Percentiles rank a stretch among this genome's conserved stretches.
These are phyloP conservation scores for Xenopus petersii DNA, from an alignment of 2,797 vertebrate species.

Conservation along the genomic window DNA sequence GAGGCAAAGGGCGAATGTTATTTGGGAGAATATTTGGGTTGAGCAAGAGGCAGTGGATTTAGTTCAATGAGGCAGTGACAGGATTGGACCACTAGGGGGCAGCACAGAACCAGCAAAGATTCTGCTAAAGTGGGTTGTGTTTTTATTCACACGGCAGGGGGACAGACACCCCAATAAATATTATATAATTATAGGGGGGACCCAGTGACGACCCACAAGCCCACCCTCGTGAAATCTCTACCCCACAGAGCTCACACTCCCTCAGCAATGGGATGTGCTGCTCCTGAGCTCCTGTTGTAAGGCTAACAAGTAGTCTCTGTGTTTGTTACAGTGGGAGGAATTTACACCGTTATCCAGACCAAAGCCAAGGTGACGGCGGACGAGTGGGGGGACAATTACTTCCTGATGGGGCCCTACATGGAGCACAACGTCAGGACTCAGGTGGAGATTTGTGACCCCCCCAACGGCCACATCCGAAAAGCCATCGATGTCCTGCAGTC, in stretches of 20 bases:
- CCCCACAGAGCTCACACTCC: no score
- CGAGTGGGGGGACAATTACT: conserved; percentile 94
- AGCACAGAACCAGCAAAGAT: not conserved
- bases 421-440: conserved; percentile 92
- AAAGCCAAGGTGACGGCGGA: conserved; percentile 90
- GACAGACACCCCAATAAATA: no score
- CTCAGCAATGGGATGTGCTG: no score
- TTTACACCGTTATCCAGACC: conserved; percentile 95
- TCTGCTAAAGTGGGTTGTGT: no score
- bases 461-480: conserved; percentile 68
- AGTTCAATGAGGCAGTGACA: not conserved
- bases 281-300: no score
- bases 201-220: no score
- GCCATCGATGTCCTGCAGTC: conserved; percentile 79
- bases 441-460: conserved; percentile 84
- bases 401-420: conserved; percentile 88
- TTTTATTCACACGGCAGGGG: no score
- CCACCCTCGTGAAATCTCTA: no score
- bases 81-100: not conserved
- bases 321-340: conserved; percentile 83
- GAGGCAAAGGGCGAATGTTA: not conserved
- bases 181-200: no score
- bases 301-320: no score
- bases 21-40: not conserved
- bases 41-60: not conserved